Conservation (phyloP, 2,888 invertebrate genomes). For the Anthophora plumipes region DNA sequence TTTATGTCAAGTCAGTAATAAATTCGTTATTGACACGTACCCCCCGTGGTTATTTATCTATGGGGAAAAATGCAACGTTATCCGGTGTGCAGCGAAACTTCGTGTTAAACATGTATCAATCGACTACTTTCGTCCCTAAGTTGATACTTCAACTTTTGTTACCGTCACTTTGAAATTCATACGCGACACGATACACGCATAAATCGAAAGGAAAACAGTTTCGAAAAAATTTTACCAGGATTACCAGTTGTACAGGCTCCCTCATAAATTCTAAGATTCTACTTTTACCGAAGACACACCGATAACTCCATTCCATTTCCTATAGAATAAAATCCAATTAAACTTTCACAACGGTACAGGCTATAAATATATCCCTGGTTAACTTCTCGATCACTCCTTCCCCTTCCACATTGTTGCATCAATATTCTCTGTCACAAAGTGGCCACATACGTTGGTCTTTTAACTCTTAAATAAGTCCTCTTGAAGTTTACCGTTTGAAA, state of each 20-base stretch:
- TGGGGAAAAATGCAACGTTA: too few species aligned
- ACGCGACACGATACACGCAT: neutral
- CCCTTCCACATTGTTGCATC: neutral
- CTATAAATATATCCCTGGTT: slow-evolving; percentile 3
- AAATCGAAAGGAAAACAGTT: neutral
- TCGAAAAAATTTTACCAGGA: neutral
- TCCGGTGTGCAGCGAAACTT: too few species aligned
- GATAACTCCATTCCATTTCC: neutral
- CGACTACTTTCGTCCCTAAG: too few species aligned
- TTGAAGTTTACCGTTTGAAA: too few species aligned
- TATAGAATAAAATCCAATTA: neutral
- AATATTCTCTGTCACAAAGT: neutral
- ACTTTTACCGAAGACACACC: neutral
- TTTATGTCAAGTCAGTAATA: too few species aligned
- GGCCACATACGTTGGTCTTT: too few species aligned
- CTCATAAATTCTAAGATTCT: neutral
- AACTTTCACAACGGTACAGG: neutral
- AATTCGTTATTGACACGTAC: too few species aligned
- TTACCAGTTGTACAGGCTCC: neutral
- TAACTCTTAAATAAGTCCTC: too few species aligned
- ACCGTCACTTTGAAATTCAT: neutral
- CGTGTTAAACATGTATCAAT: too few species aligned
- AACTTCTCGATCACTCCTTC: slow-evolving; percentile 6
- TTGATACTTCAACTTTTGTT: neutral
- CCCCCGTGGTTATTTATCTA: too few species aligned